phyloP scores from a whole-genome alignment of 2,888 invertebrate species.

The Pammene fasciana region DNA sequence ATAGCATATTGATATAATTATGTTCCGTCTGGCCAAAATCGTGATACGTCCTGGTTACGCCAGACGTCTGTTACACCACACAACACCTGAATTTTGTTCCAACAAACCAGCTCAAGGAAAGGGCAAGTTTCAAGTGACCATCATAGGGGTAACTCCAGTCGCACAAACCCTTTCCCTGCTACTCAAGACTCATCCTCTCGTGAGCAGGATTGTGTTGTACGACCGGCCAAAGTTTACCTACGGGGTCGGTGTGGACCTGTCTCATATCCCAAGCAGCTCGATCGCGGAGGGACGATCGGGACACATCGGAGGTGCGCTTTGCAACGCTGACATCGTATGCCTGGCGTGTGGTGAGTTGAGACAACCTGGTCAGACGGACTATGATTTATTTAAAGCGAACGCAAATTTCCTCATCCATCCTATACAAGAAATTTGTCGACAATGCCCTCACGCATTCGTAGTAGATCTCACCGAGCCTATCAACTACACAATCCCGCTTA shows the following conservation, averaged over 20 bases:
- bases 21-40: conserved; percentile 35
- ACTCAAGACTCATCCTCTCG: conserved; percentile 27
- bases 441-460: conserved; percentile 22
- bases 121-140: conserved; percentile 29
- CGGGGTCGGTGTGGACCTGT: conserved; percentile 32
- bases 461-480: conserved; percentile 32
- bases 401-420: conserved; percentile 16
- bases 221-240: conserved; percentile 21
- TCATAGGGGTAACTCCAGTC: conserved; percentile 22
- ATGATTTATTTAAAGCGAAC: conserved; percentile 30
- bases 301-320: conserved; percentile 14
- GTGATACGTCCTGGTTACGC: background rate
- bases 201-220: conserved; percentile 17
- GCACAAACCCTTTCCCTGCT: conserved; percentile 30
- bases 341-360: conserved; percentile 28
- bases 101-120: background rate
- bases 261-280: conserved; percentile 29
- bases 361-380: conserved; percentile 36
- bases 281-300: conserved; percentile 25
- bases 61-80: background rate
- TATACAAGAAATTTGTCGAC: conserved; percentile 27
- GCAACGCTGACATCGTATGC: conserved; percentile 25
- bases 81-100: background rate
- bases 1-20: conserved; percentile 7
- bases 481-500: conserved; percentile 31